Percentiles rank a stretch among this genome's conserved stretches.
Conservation (phyloP, 2,888 invertebrate genomes). For the Sericinus montela region DNA sequence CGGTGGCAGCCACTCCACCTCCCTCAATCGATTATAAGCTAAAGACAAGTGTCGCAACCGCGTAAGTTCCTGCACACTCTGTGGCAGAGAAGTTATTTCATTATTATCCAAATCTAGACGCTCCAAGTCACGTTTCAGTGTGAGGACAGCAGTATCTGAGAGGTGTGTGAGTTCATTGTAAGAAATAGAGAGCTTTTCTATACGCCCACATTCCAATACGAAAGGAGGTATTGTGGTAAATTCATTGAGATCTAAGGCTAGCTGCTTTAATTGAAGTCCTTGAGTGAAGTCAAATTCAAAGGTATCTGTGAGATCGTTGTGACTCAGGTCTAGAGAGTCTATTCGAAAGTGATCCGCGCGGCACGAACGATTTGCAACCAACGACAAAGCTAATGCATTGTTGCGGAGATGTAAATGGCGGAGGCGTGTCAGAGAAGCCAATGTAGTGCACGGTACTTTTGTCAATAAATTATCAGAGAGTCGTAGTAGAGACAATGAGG, state of each 20-base stretch:
- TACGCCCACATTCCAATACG: slow-evolving; percentile 81
- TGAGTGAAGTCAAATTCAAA: slow-evolving; percentile 81
- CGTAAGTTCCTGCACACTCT: slow-evolving; percentile 78
- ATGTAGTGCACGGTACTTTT: slow-evolving; percentile 76
- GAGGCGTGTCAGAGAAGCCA: slow-evolving; percentile 77
- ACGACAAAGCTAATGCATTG: slow-evolving; percentile 41
- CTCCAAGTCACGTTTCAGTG: slow-evolving; percentile 83
- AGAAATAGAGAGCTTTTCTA: slow-evolving; percentile 86
- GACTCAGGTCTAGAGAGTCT: slow-evolving; percentile 88
- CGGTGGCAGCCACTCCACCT: slow-evolving; percentile 71
- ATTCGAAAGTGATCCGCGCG: slow-evolving; percentile 73
- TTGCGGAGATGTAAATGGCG: slow-evolving; percentile 82
- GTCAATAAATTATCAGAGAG: slow-evolving; percentile 83
- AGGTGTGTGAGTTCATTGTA: slow-evolving; percentile 83
- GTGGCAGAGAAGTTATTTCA: slow-evolving; percentile 80
- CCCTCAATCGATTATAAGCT: slow-evolving; percentile 85
- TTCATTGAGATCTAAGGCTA: slow-evolving; percentile 88
- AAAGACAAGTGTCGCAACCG: slow-evolving; percentile 86
- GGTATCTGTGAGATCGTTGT: slow-evolving; percentile 84
- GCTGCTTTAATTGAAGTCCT: slow-evolving; percentile 83
- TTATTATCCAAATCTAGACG: slow-evolving; percentile 89
- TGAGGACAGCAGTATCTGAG: slow-evolving; percentile 82
- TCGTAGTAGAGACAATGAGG: slow-evolving; percentile 81
- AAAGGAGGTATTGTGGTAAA: slow-evolving; percentile 81
- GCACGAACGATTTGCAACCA: slow-evolving; percentile 32